These are phyloP conservation scores for Bellardia pandia DNA, from an alignment of 2,888 invertebrate species.

Conservation along the genomic window DNA sequence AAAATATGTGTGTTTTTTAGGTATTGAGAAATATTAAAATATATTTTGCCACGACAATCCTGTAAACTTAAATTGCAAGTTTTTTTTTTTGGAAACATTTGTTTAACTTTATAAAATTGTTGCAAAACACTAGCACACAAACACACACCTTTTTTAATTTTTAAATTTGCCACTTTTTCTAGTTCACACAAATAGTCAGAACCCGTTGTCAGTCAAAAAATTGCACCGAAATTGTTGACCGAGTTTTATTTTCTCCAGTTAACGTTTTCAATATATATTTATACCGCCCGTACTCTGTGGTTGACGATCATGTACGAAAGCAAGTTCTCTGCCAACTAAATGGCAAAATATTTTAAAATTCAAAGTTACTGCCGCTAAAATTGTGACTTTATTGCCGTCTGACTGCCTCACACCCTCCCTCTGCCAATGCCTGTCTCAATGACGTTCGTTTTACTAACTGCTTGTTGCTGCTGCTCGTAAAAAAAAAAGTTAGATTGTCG, in stretches of 20 bases:
- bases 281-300: constrained; percentile 48
- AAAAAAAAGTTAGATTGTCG: constrained; percentile 65
- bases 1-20: not conserved
- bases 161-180: constrained; percentile 29
- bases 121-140: not conserved
- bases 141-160: constrained; percentile 50
- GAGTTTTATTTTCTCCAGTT: constrained; percentile 38
- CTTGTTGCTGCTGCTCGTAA: constrained; percentile 30
- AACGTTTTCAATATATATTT: constrained; percentile 34
- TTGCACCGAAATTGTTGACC: constrained; percentile 53
- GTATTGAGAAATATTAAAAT: too few species aligned
- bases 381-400: constrained; percentile 66
- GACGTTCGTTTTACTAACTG: constrained; percentile 44
- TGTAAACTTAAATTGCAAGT: not conserved
- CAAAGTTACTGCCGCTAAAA: constrained; percentile 69
- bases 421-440: not conserved
- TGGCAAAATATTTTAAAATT: constrained; percentile 75
- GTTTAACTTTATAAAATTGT: not conserved
- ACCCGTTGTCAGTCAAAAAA: constrained; percentile 29
- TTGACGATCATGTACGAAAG: constrained; percentile 79
- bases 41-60: not conserved
- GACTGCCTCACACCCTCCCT: not conserved
- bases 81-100: not conserved
- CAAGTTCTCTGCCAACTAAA: constrained; percentile 81
- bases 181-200: constrained; percentile 3